Evolutionary conservation across 2,113 vertebrate species (phyloP).

Genomic region (Poecile atricapillus): DNA sequence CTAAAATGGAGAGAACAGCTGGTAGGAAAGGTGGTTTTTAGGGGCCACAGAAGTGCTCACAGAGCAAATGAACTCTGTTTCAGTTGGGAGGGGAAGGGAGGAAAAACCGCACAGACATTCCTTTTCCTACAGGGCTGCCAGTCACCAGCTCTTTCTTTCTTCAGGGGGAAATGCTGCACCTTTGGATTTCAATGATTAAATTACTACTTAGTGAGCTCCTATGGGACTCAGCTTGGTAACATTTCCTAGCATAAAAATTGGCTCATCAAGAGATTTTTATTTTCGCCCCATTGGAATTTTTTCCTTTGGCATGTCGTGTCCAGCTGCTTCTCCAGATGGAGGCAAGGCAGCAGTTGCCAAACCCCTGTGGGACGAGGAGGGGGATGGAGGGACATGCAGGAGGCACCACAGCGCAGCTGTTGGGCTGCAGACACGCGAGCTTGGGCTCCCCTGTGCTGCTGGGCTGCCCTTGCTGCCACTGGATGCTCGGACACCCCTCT

Average conservation of each 20-base stretch:
- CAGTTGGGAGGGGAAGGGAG: background rate
- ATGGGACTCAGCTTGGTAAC: background rate
- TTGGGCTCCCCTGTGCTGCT: background rate
- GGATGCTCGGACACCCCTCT: fast-evolving
- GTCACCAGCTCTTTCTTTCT: background rate
- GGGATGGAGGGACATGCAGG: background rate
- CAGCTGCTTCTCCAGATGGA: constrained; percentile 27
- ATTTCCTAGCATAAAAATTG: background rate
- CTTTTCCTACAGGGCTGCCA: background rate
- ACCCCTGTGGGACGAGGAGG: background rate
- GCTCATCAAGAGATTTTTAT: background rate
- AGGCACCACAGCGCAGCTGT: background rate
- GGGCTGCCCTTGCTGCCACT: background rate
- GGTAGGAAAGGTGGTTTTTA: background rate
- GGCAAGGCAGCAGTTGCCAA: background rate
- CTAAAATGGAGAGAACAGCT: background rate
- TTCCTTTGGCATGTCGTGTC: background rate
- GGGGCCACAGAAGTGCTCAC: background rate
- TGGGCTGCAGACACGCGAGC: background rate
- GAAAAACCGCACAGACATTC: background rate
- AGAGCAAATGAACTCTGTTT: background rate
- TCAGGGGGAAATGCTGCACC: background rate
- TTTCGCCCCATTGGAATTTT: background rate
- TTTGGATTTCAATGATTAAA: background rate
- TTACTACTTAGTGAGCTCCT: background rate